These are phyloP conservation scores for Parasteatoda lunata DNA, from an alignment of 2,888 invertebrate genomes.

Conservation along the genomic window DNA sequence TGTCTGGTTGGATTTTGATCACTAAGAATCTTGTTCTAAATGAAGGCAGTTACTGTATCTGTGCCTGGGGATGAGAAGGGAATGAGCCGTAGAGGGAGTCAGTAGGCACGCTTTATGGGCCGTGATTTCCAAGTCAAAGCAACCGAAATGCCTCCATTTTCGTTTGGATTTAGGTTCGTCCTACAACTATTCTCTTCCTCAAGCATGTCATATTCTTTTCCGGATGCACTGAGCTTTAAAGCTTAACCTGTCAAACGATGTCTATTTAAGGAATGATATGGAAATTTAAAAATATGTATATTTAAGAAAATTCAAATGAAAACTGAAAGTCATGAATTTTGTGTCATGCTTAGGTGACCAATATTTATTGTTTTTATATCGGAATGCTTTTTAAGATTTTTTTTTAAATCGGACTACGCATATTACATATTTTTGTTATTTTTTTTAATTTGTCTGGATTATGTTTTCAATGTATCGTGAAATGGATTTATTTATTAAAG, in stretches of 20 bases:
- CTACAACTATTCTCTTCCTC: neutral
- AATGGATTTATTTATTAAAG: too few species aligned
- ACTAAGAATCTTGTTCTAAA: neutral
- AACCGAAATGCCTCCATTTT: neutral
- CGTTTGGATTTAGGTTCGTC: neutral
- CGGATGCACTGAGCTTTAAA: neutral
- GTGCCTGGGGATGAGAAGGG: neutral
- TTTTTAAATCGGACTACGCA: too few species aligned
- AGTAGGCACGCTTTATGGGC: slow-evolving; percentile 9
- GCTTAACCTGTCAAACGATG: neutral
- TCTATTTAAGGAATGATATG: neutral
- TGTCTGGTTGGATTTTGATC: neutral
- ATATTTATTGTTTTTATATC: too few species aligned
- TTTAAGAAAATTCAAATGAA: too few species aligned
- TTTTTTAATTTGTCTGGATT: too few species aligned
- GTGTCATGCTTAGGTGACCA: too few species aligned
- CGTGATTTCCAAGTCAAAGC: neutral
- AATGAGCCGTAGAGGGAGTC: slow-evolving; percentile 22
- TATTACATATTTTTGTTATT: too few species aligned
- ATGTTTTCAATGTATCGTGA: too few species aligned
- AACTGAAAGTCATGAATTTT: too few species aligned
- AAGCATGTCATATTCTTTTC: neutral
- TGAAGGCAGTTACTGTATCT: neutral
- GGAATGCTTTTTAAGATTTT: too few species aligned
- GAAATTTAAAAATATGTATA: neutral